Base-by-base conservation (phyloP, 2,797 vertebrate species). In the Mionectes olivaceus region DNA sequence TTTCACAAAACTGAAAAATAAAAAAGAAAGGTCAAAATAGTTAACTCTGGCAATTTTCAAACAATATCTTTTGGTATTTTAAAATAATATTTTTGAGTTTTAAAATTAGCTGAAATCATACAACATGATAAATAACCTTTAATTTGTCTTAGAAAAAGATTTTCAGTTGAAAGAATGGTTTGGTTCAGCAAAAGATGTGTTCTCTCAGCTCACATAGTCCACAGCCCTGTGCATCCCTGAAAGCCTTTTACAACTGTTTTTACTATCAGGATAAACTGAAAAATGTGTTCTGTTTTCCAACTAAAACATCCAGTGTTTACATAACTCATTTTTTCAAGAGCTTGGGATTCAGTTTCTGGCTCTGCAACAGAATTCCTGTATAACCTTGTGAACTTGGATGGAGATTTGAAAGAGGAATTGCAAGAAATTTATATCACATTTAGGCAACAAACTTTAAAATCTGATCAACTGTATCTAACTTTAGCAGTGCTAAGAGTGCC, bases 241-340 rank as follows among this genome's bases (percentile, higher is more conserved):
- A 92, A 96, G 13, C 11, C 57, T 87, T 83, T 75, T 91, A 80
- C 25, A 86, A 78, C 35, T 74, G 39, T 49, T 94, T 95, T 91
- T 81, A n/a, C 57, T 75, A 32, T 81, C 37, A 71, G 27, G 46
- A 81, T 75, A 91, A 87, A 78, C 37, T 74, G 57, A 93, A 91
- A 93, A 75, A 89, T 93, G 24, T 55, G 30, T 55, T 91, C n/a
- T 19, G n/a, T 83, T 94, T 94, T 92, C 89, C 89, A 95, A 25
- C 19, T 64, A 55, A 84, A 92, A 74, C 30, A 78, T 68, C 7
- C 39, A 65, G 9, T 83, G 32, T 89, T 94, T 94, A 39, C 64
- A 81, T 71, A 83, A 55, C 14, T 60, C 68, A 16, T 41, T 16
- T 61, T 84, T 87, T 59, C 49, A 43, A 47, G 39, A 57, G 25